A percentile compares a stretch with the other conserved stretches of the same genome.
Evolutionary conservation across 2,113 vertebrate species (phyloP).

Genomic region (Catharus fuscescens): DNA sequence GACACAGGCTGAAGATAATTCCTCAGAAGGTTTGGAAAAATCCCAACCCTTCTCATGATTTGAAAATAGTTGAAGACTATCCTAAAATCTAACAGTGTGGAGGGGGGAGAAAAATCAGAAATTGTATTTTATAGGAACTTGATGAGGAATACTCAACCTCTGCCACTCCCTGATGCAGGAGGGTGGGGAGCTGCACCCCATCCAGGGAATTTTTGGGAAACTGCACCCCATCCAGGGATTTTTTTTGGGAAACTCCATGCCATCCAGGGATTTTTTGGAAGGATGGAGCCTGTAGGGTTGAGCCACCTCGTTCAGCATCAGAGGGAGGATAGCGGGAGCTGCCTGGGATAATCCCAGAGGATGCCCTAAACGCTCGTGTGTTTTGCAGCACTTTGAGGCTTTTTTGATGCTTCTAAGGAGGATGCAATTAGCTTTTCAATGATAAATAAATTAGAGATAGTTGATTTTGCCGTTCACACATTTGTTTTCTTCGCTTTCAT

Average conservation of each 20-base stretch:
- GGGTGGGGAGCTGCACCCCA: neutral
- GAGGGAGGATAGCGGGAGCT: neutral
- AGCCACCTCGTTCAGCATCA: neutral
- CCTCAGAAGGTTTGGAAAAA: neutral
- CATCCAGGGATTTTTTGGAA: neutral
- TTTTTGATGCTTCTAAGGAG: conserved; percentile 13
- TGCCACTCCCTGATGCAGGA: too few species aligned
- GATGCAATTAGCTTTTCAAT: conserved; percentile 47
- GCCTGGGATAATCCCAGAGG: neutral
- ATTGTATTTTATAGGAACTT: neutral
- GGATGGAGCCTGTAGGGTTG: neutral
- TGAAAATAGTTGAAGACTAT: neutral
- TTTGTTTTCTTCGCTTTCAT: conserved; percentile 43
- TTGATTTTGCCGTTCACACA: conserved; percentile 31
- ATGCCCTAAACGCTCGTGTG: neutral
- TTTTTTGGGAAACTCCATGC: neutral
- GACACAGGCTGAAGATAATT: neutral
- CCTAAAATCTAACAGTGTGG: neutral
- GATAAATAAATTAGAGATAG: conserved; percentile 49
- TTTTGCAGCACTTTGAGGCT: conserved; percentile 30
- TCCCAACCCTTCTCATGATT: neutral
- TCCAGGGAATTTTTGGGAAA: neutral
- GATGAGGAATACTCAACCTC: neutral
- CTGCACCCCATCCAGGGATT: too few species aligned
- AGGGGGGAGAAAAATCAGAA: fast-evolving